phyloP scores from a whole-genome alignment of 2,888 invertebrate species.

The Synergus umbraculus region DNA sequence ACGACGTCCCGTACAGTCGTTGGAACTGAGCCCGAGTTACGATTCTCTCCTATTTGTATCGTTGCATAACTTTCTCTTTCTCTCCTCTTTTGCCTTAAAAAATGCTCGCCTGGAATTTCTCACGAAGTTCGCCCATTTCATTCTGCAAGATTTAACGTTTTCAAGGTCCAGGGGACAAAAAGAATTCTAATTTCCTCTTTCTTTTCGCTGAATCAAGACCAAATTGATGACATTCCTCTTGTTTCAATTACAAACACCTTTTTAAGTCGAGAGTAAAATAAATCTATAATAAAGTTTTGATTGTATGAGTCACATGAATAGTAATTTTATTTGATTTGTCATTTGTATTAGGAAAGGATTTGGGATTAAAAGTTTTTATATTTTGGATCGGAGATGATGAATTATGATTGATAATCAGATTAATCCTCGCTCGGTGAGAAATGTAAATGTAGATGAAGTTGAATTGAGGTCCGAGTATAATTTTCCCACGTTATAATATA shows the following conservation, averaged over 20 bases:
- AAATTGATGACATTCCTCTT: background rate
- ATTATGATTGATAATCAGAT: background rate
- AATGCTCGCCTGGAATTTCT: background rate
- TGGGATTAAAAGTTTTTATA: background rate
- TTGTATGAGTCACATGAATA: no score
- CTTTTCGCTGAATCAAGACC: background rate
- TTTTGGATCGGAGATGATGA: background rate
- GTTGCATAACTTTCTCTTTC: constrained; percentile 8
- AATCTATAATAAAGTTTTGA: no score
- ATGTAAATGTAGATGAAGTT: background rate
- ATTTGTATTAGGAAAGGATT: background rate
- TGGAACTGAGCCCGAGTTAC: constrained; percentile 6
- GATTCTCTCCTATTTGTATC: constrained; percentile 9
- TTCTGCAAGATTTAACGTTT: background rate
- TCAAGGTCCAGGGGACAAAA: background rate
- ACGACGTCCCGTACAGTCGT: background rate
- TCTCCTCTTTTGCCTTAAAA: background rate
- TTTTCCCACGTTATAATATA: background rate
- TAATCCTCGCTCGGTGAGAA: background rate
- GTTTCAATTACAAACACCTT: background rate
- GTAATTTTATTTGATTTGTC: background rate
- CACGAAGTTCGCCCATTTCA: background rate
- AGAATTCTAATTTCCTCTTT: background rate
- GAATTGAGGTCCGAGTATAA: background rate
- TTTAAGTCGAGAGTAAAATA: background rate